A percentile compares a stretch with the other conserved stretches of the same genome.
Evolutionary conservation across 2,888 invertebrate genomes (phyloP).

Genomic region (Thalpophila matura): DNA sequence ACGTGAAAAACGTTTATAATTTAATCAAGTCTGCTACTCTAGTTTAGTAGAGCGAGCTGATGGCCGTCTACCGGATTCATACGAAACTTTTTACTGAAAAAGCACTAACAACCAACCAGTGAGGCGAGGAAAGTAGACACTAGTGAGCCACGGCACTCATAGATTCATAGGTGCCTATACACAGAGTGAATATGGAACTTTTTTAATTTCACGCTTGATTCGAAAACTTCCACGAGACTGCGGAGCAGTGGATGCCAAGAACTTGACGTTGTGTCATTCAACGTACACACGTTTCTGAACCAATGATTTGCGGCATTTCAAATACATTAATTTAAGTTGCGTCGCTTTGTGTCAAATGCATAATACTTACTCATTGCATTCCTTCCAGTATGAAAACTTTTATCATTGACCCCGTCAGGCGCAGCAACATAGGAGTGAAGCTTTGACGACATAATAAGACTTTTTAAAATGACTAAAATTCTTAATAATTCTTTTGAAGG

Average conservation of each 20-base stretch:
- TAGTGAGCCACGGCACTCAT: slow-evolving; percentile 62
- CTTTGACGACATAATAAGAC: no score
- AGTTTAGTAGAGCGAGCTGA: slow-evolving; percentile 49
- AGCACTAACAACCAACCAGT: slow-evolving; percentile 66
- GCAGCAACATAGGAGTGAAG: no score
- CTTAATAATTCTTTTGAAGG: no score
- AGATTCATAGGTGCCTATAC: slow-evolving; percentile 68
- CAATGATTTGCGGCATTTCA: slow-evolving; percentile 62
- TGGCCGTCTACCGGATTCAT: slow-evolving; percentile 50
- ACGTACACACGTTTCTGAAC: slow-evolving; percentile 44
- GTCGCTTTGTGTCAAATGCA: slow-evolving; percentile 44
- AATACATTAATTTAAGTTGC: slow-evolving; percentile 63
- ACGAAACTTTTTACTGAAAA: slow-evolving; percentile 66
- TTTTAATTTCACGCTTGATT: slow-evolving; percentile 89
- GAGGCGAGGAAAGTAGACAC: slow-evolving; percentile 66
- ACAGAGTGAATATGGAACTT: slow-evolving; percentile 80
- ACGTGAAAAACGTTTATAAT: slow-evolving; percentile 51
- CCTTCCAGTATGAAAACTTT: no score
- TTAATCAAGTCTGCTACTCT: slow-evolving; percentile 47
- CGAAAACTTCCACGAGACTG: slow-evolving; percentile 76
- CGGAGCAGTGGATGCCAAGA: slow-evolving; percentile 71
- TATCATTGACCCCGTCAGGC: no score
- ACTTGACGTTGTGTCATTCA: slow-evolving; percentile 69
- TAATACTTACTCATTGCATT: no score
- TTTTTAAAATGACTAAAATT: no score